phyloP scores from a whole-genome alignment of 2,113 vertebrate genomes.

The Deroptyus accipitrinus region DNA sequence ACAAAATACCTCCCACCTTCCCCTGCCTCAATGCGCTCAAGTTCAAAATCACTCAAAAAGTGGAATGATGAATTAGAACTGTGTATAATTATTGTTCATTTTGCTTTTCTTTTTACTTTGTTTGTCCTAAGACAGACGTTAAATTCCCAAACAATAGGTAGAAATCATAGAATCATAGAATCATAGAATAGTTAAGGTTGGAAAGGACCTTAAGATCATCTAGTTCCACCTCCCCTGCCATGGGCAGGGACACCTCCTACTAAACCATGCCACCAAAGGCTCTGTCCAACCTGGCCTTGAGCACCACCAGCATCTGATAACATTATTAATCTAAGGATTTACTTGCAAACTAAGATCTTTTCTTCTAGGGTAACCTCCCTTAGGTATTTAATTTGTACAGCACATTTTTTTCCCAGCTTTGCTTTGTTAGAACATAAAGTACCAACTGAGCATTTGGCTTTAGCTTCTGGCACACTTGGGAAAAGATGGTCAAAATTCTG shows the following conservation, averaged over 20 bases:
- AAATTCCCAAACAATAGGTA: not conserved
- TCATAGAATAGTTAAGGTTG: too few relatives aligned
- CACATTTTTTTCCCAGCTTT: not conserved
- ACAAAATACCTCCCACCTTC: not conserved
- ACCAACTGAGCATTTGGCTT: not conserved
- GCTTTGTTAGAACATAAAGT: not conserved
- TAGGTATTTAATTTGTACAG: not conserved
- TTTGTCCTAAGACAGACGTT: not conserved
- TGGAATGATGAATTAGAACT: not conserved
- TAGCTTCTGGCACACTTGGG: not conserved
- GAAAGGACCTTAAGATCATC: too few relatives aligned
- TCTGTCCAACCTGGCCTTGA: too few relatives aligned
- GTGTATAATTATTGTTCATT: not conserved
- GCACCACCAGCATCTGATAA: not conserved
- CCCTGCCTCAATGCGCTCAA: not conserved
- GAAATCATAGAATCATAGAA: not conserved
- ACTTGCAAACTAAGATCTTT: not conserved
- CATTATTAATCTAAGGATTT: not conserved
- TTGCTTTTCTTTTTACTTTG: not conserved
- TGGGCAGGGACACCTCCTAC: too few relatives aligned
- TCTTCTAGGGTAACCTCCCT: not conserved
- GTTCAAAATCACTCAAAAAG: not conserved
- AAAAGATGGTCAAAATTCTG: not conserved
- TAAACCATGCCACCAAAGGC: too few relatives aligned
- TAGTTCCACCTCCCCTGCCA: too few relatives aligned